Evolutionary conservation across 1,140 invertebrate genomes (phyloP).

Genomic region (Caenorhabditis tropicalis): DNA sequence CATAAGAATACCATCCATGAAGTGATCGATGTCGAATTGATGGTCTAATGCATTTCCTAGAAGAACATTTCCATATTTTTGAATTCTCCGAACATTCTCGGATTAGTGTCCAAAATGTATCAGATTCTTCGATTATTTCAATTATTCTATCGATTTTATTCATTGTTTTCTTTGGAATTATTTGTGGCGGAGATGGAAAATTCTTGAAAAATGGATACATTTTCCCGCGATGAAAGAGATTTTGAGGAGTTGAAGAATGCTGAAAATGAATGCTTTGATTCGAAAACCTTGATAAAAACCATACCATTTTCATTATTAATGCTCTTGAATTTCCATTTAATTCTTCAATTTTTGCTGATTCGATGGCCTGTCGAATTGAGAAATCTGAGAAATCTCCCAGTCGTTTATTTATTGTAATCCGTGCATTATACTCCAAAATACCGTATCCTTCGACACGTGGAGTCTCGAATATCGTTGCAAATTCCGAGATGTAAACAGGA

Average conservation of each 20-base stretch:
- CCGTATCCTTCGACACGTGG: neutral
- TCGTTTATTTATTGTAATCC: neutral
- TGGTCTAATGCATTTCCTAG: neutral
- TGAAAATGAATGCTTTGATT: neutral
- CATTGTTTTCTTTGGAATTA: constrained; percentile 32
- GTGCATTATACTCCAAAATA: constrained; percentile 28
- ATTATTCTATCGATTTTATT: neutral
- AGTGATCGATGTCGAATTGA: neutral
- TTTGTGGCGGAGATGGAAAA: constrained; percentile 3
- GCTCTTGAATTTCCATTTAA: constrained; percentile 5
- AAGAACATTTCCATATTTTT: constrained; percentile 20
- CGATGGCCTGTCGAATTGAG: constrained; percentile 6
- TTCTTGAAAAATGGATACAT: constrained; percentile 23
- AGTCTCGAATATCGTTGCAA: neutral
- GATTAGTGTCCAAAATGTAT: constrained; percentile 10
- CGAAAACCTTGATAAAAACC: neutral
- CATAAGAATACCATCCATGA: constrained; percentile 29
- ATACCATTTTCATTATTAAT: constrained; percentile 15
- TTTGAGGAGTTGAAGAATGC: neutral
- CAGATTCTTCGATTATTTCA: constrained; percentile 17
- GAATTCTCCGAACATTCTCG: constrained; percentile 29
- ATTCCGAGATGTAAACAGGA: constrained; percentile 2
- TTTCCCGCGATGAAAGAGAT: constrained; percentile 11
- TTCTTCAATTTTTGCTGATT: constrained; percentile 5
- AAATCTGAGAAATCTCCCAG: constrained; percentile 1